Evolutionary conservation across 2,797 vertebrate species (phyloP).

Genomic region (Choloepus didactylus): DNA sequence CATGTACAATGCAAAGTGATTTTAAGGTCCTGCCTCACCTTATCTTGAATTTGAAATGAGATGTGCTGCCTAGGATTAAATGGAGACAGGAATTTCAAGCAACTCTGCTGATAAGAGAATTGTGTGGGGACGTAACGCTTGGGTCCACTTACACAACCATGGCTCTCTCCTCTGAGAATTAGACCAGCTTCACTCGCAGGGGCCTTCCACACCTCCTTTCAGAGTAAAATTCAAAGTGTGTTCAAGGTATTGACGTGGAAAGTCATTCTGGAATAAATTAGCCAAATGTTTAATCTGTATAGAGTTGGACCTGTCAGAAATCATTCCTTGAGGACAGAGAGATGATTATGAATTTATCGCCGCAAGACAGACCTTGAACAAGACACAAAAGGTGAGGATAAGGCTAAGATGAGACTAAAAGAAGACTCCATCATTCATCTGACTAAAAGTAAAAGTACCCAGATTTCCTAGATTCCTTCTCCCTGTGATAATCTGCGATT

Average conservation of each 20-base stretch:
- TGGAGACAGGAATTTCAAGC: neutral
- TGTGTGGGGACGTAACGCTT: neutral
- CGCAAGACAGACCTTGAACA: neutral
- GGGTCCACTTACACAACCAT: neutral
- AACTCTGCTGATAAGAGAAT: neutral
- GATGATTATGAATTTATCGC: neutral
- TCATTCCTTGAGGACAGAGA: neutral
- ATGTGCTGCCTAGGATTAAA: neutral
- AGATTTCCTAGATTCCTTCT: neutral
- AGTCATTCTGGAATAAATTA: slow-evolving; percentile 24
- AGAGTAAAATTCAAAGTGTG: neutral
- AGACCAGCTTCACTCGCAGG: neutral
- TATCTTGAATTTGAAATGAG: slow-evolving; percentile 34
- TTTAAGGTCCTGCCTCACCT: neutral
- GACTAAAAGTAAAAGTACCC: neutral
- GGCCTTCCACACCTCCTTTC: neutral
- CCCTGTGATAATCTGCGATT: no score
- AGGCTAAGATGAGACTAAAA: no score
- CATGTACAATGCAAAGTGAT: neutral
- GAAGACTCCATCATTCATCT: neutral
- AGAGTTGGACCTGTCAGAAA: neutral
- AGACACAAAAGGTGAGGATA: neutral
- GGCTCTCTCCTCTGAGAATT: neutral
- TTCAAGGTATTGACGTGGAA: neutral
- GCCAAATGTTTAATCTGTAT: neutral